Evolutionary conservation across 2,797 vertebrate species (phyloP).

Genomic region (Cuniculus paca): DNA sequence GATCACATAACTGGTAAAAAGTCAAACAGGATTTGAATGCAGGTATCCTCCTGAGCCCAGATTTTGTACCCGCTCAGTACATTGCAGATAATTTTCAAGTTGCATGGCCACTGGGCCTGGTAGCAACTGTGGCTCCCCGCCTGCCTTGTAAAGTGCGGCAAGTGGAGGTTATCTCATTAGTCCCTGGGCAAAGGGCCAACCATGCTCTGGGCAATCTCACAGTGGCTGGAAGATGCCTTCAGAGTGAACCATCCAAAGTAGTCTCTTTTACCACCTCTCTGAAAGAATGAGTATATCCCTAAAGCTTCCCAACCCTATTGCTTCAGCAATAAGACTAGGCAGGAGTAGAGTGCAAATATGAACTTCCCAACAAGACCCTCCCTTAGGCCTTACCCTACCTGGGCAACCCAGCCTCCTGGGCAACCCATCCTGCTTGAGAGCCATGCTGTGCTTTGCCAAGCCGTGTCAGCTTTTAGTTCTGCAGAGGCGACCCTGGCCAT

Average conservation of each 20-base stretch:
- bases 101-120: not conserved
- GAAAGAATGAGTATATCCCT: not conserved
- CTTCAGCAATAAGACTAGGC: not conserved
- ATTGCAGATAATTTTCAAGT: not conserved
- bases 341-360: not conserved
- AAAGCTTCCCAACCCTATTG: not conserved
- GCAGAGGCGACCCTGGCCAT: not conserved
- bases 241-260: conserved; percentile 19
- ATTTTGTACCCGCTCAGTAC: not conserved
- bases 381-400: not conserved
- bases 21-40: not conserved
- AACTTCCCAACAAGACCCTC: not conserved
- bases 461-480: not conserved
- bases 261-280: not conserved
- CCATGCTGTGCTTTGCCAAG: not conserved
- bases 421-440: not conserved
- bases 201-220: not conserved
- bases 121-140: not conserved
- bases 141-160: not conserved
- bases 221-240: not conserved
- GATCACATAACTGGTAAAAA: not conserved
- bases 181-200: conserved; percentile 39
- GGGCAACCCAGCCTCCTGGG: not conserved
- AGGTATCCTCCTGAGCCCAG: not conserved
- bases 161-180: conserved; percentile 37